Evolutionary conservation across 2,113 vertebrate genomes (phyloP).

Genomic region (Aspidoscelis tigris): DNA sequence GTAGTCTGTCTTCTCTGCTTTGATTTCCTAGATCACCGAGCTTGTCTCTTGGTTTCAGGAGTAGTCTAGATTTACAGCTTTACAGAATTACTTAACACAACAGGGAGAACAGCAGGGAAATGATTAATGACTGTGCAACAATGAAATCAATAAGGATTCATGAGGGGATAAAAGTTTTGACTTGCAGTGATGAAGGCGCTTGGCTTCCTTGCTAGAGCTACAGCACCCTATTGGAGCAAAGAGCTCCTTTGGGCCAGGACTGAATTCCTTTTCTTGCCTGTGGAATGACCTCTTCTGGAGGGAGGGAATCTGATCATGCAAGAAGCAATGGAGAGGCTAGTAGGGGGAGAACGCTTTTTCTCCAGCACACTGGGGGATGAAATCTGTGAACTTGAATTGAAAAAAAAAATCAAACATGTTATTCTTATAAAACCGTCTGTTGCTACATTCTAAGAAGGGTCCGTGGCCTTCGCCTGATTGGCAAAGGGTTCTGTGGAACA

Average conservation of each 20-base stretch:
- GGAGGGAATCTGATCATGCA: too few species aligned
- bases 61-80: constrained; percentile 51
- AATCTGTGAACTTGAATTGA: too few species aligned
- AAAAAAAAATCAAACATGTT: too few species aligned
- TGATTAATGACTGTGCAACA: constrained; percentile 19
- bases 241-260: background rate
- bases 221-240: background rate
- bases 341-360: too few species aligned
- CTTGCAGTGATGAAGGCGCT: constrained; percentile 27
- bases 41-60: constrained; percentile 52
- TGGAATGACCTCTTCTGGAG: background rate
- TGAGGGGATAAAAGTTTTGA: constrained; percentile 44
- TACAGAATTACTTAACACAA: constrained; percentile 60
- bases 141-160: constrained; percentile 45
- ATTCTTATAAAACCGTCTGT: too few species aligned
- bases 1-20: constrained; percentile 54
- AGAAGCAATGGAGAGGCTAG: too few species aligned
- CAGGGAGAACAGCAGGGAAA: constrained; percentile 49
- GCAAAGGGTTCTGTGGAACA: too few species aligned
- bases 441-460: too few species aligned
- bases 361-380: too few species aligned
- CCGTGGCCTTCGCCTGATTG: too few species aligned
- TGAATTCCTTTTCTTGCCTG: background rate
- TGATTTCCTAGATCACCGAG: constrained; percentile 61
- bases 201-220: constrained; percentile 19